Evolutionary conservation across 2,888 invertebrate genomes (phyloP), one percentile per base, ranked within the genome.

Genomic region (Fragum fragum): DNA sequence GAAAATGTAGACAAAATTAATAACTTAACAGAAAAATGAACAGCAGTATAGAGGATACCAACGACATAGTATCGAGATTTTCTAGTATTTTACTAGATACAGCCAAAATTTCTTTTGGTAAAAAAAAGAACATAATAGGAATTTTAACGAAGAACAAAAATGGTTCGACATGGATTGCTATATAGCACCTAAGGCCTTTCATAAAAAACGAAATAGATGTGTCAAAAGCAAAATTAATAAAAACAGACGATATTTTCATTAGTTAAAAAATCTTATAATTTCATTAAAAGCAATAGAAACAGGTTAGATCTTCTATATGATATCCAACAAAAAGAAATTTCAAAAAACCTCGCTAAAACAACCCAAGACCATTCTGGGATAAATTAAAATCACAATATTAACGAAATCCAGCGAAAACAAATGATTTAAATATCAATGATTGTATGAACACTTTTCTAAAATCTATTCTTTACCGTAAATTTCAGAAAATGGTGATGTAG

Each of bases 121-220:
- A 61, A 61, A 61, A 26, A 7, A 53, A 11, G 18, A 53, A 7
- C 7, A 53, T 14, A 61, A 61, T n/a, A n/a, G 6, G 28, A 26
- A 61, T 28, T 29, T 28, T 29, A 28, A 28, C 7, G 26, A 61
- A 7, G 29, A 61, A 18, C 26, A 61, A 26, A 61, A 61, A 61
- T 61, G 61, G 61, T 61, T 61, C 21, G 26, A 61, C 18, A 26
- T 11, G 9, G 61, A 61, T 29, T 61, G 61, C 61, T 61, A 5
- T 61, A 29, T n/a, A 11, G 29, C 26, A 26, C 26, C 26, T 11
- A 61, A 61, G 18, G 28, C 6, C 5, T 61, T 61, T 28, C 11
- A 26, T 28, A 61, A 6, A 7, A 29, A 26, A 7, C 11, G 61
- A 23, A 61, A 61, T 61, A 61, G 9, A 29, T 61, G 6, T 61